Evolutionary conservation across 1,140 invertebrate species (phyloP).

Genomic region (Notospermus geniculatus): DNA sequence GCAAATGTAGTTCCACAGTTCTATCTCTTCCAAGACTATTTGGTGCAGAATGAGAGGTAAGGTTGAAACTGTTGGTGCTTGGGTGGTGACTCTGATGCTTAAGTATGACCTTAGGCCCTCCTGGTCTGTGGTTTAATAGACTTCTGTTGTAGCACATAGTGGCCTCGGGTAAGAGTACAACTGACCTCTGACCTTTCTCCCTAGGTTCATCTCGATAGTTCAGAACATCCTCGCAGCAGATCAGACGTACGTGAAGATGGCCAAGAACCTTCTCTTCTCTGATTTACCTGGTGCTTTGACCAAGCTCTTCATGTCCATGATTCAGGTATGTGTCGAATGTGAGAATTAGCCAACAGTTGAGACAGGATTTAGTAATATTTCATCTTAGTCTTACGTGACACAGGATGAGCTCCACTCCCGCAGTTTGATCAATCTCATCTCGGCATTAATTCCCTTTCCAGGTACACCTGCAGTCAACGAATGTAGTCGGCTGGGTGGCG

Average conservation of each 20-base stretch:
- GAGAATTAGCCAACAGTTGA: too few species aligned
- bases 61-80: neutral
- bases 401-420: too few species aligned
- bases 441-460: too few species aligned
- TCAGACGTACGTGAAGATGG: constrained; percentile 73
- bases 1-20: constrained; percentile 71
- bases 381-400: too few species aligned
- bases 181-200: too few species aligned
- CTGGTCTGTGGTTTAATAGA: too few species aligned
- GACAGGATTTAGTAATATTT: too few species aligned
- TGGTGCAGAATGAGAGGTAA: constrained; percentile 52
- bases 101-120: too few species aligned
- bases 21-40: constrained; percentile 65
- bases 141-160: too few species aligned
- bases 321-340: constrained; percentile 58
- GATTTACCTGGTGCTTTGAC: constrained; percentile 71
- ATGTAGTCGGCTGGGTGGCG: neutral
- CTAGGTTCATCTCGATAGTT: constrained; percentile 56
- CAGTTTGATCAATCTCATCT: too few species aligned
- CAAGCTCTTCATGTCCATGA: constrained; percentile 70
- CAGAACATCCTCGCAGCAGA: constrained; percentile 67
- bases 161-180: too few species aligned
- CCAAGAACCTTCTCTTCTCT: constrained; percentile 70
- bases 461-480: neutral
- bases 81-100: too few species aligned